Conservation (phyloP, 2,113 vertebrate species). For the Mungos mungo region DNA sequence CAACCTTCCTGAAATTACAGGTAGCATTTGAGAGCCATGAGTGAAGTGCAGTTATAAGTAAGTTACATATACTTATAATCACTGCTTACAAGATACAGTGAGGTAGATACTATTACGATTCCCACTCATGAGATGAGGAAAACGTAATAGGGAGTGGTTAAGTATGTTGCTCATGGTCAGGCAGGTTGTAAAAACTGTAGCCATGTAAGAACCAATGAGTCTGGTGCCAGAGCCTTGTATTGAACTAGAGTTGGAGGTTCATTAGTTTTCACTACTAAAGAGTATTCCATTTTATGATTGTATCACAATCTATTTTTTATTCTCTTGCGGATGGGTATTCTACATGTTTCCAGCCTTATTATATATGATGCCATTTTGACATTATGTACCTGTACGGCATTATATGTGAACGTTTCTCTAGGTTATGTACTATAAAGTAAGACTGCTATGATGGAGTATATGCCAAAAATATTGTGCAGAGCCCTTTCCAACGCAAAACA, state of each 20-base stretch:
- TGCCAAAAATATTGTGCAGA: too few species aligned
- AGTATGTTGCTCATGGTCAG: neutral
- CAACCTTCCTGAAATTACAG: neutral
- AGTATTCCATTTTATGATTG: neutral
- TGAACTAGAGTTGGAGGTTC: neutral
- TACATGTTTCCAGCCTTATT: neutral
- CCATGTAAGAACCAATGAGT: rapidly evolving
- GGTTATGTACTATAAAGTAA: neutral
- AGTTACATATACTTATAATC: neutral
- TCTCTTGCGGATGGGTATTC: neutral
- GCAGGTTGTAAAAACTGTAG: neutral
- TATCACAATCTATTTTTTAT: neutral
- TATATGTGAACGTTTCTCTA: neutral
- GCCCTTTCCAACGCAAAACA: neutral
- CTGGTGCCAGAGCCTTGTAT: neutral
- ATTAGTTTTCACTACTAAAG: neutral
- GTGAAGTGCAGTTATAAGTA: neutral
- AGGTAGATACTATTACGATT: neutral
- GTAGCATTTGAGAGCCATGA: neutral
- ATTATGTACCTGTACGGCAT: neutral
- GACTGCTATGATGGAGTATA: neutral
- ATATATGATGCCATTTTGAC: neutral
- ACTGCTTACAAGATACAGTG: neutral
- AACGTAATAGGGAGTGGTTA: neutral
- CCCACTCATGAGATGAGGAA: neutral